Conservation (phyloP, 64 coral and sea anemone genomes). For the Porites australiensis region DNA sequence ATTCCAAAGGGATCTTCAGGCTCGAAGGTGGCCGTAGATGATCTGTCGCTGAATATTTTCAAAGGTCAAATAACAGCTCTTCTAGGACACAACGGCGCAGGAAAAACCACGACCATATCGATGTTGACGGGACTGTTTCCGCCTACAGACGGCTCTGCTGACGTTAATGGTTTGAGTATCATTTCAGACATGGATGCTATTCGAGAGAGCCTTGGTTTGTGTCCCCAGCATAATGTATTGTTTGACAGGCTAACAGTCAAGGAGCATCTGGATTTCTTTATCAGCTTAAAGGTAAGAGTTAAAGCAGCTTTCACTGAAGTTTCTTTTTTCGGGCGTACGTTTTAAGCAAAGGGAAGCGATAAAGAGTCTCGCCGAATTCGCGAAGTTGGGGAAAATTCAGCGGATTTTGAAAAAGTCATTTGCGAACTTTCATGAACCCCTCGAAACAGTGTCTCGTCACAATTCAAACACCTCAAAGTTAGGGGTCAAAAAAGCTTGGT, state of each 20-base stretch:
- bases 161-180: background rate
- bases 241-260: conserved; percentile 88
- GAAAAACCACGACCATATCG: conserved; percentile 1
- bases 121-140: background rate
- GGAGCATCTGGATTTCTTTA: conserved; percentile 87
- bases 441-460: too few species aligned
- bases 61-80: conserved; percentile 18
- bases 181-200: background rate
- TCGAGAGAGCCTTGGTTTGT: conserved; percentile 45
- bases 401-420: too few species aligned
- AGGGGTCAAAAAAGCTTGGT: too few species aligned
- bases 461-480: too few species aligned
- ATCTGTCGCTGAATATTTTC: background rate
- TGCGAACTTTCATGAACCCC: too few species aligned
- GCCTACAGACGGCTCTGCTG: background rate
- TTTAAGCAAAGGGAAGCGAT: too few species aligned
- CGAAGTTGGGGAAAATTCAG: too few species aligned
- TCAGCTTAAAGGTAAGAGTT: conserved; percentile 72
- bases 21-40: conserved; percentile 11
- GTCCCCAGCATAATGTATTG: conserved; percentile 84
- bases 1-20: background rate
- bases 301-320: too few species aligned
- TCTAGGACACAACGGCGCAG: conserved; percentile 11
- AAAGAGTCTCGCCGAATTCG: too few species aligned
- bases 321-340: too few species aligned